phyloP scores from a whole-genome alignment of 2,797 vertebrate genomes.

The Alca torda region DNA sequence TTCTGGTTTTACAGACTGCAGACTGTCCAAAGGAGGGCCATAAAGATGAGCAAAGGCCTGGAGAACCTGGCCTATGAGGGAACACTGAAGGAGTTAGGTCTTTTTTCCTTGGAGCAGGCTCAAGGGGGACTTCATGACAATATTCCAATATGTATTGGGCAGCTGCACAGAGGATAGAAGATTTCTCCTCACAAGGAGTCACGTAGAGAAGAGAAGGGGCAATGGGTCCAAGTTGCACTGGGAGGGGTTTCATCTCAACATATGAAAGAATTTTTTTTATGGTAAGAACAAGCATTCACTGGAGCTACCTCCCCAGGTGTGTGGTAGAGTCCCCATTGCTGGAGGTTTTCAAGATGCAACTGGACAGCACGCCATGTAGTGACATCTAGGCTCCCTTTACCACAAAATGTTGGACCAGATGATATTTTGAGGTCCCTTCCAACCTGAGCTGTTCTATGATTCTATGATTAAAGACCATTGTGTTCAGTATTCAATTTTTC shows the following conservation, averaged over 20 bases:
- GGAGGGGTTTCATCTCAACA: background rate
- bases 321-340: background rate
- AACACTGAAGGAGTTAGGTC: background rate
- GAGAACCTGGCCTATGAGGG: background rate
- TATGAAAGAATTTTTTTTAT: background rate
- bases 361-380: background rate
- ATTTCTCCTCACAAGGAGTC: background rate
- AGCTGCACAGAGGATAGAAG: background rate
- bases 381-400: background rate
- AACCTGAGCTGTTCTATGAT: background rate
- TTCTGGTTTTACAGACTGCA: background rate
- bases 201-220: background rate
- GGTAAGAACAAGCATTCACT: background rate
- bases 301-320: background rate
- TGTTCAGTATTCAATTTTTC: fast-evolving
- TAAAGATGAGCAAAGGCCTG: background rate
- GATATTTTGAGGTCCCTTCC: background rate
- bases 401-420: background rate
- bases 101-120: background rate
- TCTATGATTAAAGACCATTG: background rate
- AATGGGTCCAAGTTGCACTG: background rate
- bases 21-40: background rate
- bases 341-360: background rate
- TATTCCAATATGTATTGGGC: background rate
- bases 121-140: background rate